A percentile compares a stretch with the other conserved stretches of the same genome.
These are phyloP conservation scores for Myotis myotis DNA, from an alignment of 2,797 vertebrate species.

Conservation along the genomic window DNA sequence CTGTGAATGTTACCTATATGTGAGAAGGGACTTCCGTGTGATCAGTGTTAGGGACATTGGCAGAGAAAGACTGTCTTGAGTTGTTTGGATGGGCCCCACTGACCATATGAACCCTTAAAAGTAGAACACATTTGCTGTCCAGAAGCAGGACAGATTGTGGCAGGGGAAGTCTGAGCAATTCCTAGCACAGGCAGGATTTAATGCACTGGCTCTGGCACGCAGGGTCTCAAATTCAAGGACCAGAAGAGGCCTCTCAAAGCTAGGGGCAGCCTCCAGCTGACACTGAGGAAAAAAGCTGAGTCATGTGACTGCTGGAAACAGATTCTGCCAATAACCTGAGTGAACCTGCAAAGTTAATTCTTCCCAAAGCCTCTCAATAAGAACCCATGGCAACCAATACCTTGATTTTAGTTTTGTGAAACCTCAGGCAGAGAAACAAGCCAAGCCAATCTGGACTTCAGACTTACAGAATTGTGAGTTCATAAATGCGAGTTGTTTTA, in stretches of 20 bases:
- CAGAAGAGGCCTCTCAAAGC: neutral
- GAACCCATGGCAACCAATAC: rapidly evolving
- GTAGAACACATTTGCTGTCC: neutral
- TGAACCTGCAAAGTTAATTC: neutral
- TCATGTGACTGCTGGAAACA: neutral
- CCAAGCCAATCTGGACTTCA: neutral
- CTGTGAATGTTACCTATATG: neutral
- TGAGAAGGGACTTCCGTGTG: neutral
- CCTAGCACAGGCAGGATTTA: neutral
- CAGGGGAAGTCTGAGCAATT: neutral
- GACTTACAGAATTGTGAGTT: neutral
- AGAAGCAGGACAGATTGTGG: neutral
- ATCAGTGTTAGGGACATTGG: neutral
- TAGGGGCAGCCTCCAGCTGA: rapidly evolving
- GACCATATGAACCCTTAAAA: neutral
- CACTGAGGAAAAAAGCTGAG: neutral
- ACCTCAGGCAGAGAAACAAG: neutral
- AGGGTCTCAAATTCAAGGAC: neutral
- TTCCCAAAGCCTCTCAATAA: neutral
- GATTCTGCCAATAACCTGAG: neutral
- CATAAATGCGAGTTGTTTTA: neutral
- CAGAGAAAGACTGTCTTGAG: neutral
- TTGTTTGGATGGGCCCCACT: neutral
- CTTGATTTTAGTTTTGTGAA: neutral
- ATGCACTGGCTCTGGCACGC: neutral